A percentile compares a stretch with the other conserved stretches of the same genome.
phyloP scores from a whole-genome alignment of 2,888 invertebrate species.

The Resseliella maxima region DNA sequence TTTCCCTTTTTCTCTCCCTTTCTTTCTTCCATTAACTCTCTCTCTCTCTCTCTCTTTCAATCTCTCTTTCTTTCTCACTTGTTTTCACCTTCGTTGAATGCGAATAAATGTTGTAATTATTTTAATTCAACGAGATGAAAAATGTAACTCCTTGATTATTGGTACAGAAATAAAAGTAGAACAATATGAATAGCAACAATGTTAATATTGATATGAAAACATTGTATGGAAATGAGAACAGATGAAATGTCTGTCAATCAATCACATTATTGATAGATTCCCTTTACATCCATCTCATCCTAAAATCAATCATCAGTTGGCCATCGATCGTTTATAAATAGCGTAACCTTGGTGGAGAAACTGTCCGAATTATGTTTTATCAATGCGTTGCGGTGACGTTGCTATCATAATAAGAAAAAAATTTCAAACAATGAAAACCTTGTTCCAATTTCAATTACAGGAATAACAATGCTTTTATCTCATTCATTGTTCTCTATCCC shows the following conservation, averaged over 20 bases:
- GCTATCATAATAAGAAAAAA: not conserved
- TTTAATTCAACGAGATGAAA: not conserved
- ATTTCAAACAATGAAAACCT: not conserved
- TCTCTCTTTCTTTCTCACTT: not conserved
- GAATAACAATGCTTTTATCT: not conserved
- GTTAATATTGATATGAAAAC: conserved; percentile 15
- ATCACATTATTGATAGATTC: not conserved
- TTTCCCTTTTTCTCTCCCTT: not conserved
- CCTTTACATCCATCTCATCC: not conserved
- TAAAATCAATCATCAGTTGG: not conserved
- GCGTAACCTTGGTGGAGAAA: not conserved
- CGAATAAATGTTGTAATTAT: not conserved
- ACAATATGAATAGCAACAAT: not conserved
- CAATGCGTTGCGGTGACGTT: not conserved
- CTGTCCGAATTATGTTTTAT: not conserved
- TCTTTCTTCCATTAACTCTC: not conserved
- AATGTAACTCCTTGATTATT: not conserved
- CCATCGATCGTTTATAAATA: conserved; percentile 6
- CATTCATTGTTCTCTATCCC: not conserved
- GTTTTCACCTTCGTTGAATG: not conserved
- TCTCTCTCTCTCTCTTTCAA: not conserved
- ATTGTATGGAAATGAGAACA: not conserved
- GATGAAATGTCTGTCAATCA: conserved; percentile 10
- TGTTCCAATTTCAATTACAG: conserved; percentile 25
- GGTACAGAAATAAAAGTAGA: not conserved